A percentile compares a stretch with the other conserved stretches of the same genome.
These are phyloP conservation scores for Corythornis madagascariensis DNA, from an alignment of 2,113 vertebrate species.

Conservation along the genomic window DNA sequence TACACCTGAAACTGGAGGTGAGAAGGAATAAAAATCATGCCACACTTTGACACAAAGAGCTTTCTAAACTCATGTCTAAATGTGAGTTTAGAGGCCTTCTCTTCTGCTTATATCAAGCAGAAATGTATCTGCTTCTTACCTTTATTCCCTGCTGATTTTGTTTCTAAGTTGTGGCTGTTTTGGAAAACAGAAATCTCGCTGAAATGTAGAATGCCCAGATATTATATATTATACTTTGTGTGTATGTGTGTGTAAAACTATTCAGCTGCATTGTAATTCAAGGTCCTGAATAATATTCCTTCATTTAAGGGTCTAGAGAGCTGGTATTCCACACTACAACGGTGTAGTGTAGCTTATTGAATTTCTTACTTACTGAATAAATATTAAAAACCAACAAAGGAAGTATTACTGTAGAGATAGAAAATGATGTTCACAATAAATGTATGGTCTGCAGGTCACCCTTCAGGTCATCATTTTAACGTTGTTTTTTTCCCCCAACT, in stretches of 20 bases:
- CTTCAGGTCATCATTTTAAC: background rate
- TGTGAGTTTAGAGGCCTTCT: accelerated
- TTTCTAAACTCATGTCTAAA: background rate
- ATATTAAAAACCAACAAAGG: background rate
- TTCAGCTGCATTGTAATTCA: background rate
- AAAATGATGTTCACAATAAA: constrained; percentile 5
- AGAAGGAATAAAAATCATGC: background rate
- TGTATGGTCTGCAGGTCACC: background rate
- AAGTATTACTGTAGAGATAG: background rate
- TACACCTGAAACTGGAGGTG: background rate
- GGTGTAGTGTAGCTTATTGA: background rate
- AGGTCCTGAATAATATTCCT: background rate
- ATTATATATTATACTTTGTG: background rate
- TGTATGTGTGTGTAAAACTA: background rate
- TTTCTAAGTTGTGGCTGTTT: background rate
- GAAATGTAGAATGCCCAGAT: background rate
- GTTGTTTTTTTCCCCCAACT: background rate
- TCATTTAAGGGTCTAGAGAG: background rate
- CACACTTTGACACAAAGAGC: background rate
- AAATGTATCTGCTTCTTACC: background rate
- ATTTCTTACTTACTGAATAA: constrained; percentile 31
- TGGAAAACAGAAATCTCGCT: background rate
- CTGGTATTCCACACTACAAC: background rate
- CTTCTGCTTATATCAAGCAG: background rate
- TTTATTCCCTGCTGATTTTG: background rate